Base-by-base conservation (phyloP, 1,140 invertebrate species). In the Cotesia vestalis region DNA sequence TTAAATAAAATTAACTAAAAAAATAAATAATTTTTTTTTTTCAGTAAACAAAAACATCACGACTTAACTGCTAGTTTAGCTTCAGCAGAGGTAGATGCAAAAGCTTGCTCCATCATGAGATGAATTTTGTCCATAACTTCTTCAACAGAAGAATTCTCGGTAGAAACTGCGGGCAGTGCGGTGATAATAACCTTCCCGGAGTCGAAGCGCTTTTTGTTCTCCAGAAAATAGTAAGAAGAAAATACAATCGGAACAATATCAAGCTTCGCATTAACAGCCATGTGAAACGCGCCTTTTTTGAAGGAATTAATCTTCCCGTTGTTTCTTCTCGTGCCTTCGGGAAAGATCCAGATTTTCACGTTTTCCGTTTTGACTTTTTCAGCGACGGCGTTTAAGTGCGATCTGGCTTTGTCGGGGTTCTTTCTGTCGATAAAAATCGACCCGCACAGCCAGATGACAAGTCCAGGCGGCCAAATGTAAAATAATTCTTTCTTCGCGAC, bases 201-300 rank as follows among this genome's bases (percentile, higher is more conserved):
- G 80, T 95, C 92, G 82, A 95, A 92, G 72, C 90, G 90, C 82
- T 93, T 93, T 73, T 93, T 91, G 78, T 91, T 89, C 81, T 91
- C 91, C 79, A 97, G 90, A 84, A 97, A 97, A 83, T 94, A 92
- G 85, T 96, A 97, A 53, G 93, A 92, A 74, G 95, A 97, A 81
- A 94, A 95, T 14, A 97, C 94, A 52, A 97, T 91, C 52, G 96
- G 96, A 81, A 97, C 86, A 77, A 98, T 93, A 52, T 95, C 96
- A 78, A 97, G 89, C 86, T 97, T 93, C 57, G 93, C 90, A 79
- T 91, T 90, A 76, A 97, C 92, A 60, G 96, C 96, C 81, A 97
- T 89, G 85, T 97, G 94, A 87, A 98, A 98, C 61, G 96, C 96
- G 62, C 96, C 96, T 87, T 98, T 98, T 85, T 98, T 98, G 78